Percentiles rank a stretch among this genome's conserved stretches.
Conservation (phyloP, 2,888 invertebrate species). For the Phorcus lineatus region DNA sequence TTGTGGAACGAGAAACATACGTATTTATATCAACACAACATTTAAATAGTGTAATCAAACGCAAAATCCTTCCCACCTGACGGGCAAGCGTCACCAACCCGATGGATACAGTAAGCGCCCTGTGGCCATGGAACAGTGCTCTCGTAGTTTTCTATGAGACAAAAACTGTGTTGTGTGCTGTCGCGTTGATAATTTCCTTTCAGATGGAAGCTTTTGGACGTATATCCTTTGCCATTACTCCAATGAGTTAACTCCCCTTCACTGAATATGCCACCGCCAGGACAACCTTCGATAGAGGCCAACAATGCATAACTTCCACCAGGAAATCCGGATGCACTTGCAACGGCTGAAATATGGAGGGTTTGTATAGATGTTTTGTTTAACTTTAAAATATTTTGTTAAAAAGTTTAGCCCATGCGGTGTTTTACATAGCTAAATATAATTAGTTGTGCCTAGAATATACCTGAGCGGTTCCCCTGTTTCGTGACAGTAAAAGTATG, state of each 20-base stretch:
- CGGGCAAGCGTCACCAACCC: constrained; percentile 13
- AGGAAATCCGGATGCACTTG: too few species aligned
- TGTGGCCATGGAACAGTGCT: neutral
- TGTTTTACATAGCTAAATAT: too few species aligned
- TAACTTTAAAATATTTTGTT: too few species aligned
- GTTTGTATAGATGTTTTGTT: too few species aligned
- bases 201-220: neutral
- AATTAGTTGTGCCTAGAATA: too few species aligned
- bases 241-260: constrained; percentile 10
- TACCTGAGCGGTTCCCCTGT: too few species aligned
- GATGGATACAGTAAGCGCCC: constrained; percentile 23
- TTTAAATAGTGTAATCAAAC: too few species aligned
- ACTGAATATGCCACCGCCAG: neutral
- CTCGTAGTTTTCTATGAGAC: constrained; percentile 3
- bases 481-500: too few species aligned
- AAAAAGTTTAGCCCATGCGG: too few species aligned
- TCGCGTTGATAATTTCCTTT: neutral
- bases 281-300: neutral
- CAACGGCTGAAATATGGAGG: too few species aligned
- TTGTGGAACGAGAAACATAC: too few species aligned
- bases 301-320: neutral
- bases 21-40: too few species aligned
- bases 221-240: neutral
- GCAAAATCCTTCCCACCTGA: neutral
- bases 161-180: neutral